Evolutionary conservation across 1,140 invertebrate genomes (phyloP).

Genomic region (Saccostrea echinata): DNA sequence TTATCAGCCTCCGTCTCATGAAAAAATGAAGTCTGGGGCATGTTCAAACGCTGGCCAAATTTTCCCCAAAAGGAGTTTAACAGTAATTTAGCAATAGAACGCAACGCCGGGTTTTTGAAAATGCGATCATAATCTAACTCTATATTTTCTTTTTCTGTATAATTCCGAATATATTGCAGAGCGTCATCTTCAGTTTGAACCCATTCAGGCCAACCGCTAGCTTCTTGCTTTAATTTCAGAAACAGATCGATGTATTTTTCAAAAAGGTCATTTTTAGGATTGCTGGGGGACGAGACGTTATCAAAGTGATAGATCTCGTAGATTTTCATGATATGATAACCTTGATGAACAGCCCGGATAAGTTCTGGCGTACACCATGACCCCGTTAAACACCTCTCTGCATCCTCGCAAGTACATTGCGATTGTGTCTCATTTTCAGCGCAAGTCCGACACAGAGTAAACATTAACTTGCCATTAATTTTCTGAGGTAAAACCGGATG

Average conservation of each 20-base stretch:
- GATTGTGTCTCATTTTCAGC: not conserved
- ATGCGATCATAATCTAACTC: slow-evolving; percentile 74
- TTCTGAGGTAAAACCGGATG: slow-evolving; percentile 32
- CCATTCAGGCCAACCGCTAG: slow-evolving; percentile 57
- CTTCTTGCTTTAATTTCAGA: slow-evolving; percentile 59
- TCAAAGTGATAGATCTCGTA: slow-evolving; percentile 75
- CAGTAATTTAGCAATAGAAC: slow-evolving; percentile 63
- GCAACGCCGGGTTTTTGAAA: slow-evolving; percentile 72
- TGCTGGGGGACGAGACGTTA: slow-evolving; percentile 64
- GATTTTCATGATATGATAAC: slow-evolving; percentile 75
- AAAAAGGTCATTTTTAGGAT: slow-evolving; percentile 50
- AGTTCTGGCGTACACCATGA: slow-evolving; percentile 43
- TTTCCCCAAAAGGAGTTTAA: slow-evolving; percentile 71
- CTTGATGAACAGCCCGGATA: slow-evolving; percentile 63
- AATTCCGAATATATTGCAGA: slow-evolving; percentile 72
- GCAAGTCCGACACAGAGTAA: slow-evolving; percentile 44
- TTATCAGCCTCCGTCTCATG: slow-evolving; percentile 42
- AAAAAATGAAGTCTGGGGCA: slow-evolving; percentile 50
- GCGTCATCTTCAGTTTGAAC: slow-evolving; percentile 3
- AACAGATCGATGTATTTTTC: slow-evolving; percentile 53
- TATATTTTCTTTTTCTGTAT: slow-evolving; percentile 75
- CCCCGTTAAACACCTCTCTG: not conserved
- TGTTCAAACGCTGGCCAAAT: slow-evolving; percentile 59
- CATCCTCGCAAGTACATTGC: not conserved
- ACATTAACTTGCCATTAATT: not conserved